Base-by-base conservation (phyloP, 2,113 vertebrate genomes). In the Lamprotornis superbus region DNA sequence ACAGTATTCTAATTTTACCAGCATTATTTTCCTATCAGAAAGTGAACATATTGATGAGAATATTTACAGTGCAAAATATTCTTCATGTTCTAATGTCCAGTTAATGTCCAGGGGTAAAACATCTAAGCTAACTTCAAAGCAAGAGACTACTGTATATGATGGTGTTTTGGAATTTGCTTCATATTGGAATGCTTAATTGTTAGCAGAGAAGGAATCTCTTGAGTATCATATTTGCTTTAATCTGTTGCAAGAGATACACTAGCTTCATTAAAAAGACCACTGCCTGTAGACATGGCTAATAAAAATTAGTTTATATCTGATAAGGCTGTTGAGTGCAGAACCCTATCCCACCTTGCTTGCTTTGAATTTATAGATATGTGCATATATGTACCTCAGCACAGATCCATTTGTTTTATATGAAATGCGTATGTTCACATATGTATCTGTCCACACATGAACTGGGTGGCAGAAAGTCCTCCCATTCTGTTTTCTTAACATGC, bases 11-110 rank as follows among this genome's bases (percentile, higher is more conserved):
- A 49, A 88, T 85, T 95, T 91, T 69, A 61, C 9, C 31, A 86
- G 12, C 11, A 60, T 70, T 93, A 40, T 89, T 92, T 76, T 75
- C 22, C 39, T 91, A 63, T 94, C 63, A 76, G 53, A 74, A 18
- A 57, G 16, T 14, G 16, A 46, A 61, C 12, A 56, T 74, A 86
- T 37, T 78, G 80, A 89, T 63, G 55, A 79, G 27, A 93, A 90
- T 46, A 46, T 52, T 95, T 78, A 74, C 88, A 90, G 44, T 65
- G 70, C 20, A 70, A 94, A 94, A 76, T 53, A 94, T 76, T 67
- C 31, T 47, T 86, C 71, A 63, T 52, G 31, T 68, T 95, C 17
- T 64, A 31, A 76, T 33, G 22, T 65, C 35, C 53, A 89, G n/a
- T 94, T 76, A 10, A 39, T 39, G 39, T 39, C 39, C 39, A 73